Evolutionary conservation across 2,888 invertebrate species (phyloP).

Genomic region (Harpalus rufipes): DNA sequence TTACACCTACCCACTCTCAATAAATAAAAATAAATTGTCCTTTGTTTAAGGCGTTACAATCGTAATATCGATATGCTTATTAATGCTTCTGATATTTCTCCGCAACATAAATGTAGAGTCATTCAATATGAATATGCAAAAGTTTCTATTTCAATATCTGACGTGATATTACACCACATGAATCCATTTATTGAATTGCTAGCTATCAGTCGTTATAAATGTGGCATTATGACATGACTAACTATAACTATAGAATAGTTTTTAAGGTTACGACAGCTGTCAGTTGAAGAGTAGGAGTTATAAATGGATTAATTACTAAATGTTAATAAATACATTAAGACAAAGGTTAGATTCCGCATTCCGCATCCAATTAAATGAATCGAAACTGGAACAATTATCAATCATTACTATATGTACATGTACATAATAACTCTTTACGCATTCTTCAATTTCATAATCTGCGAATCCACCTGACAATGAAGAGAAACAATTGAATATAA

Average conservation of each 20-base stretch:
- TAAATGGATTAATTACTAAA: conserved; percentile 44
- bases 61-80: not conserved
- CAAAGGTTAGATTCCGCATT: conserved; percentile 40
- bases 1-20: not conserved
- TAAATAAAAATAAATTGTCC: not conserved
- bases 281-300: conserved; percentile 26
- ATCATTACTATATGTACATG: not conserved
- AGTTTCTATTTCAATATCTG: conserved; percentile 6
- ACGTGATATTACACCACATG: conserved; percentile 5
- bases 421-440: no score
- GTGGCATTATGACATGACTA: conserved; percentile 21
- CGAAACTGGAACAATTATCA: conserved; percentile 24
- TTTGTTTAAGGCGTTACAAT: not conserved
- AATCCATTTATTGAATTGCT: conserved; percentile 30
- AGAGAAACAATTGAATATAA: no score
- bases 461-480: no score
- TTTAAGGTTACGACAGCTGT: conserved; percentile 7
- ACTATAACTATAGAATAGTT: conserved; percentile 6
- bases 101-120: not conserved
- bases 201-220: not conserved
- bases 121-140: not conserved
- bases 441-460: no score
- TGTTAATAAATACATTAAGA: conserved; percentile 44
- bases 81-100: not conserved
- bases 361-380: conserved; percentile 27